phyloP scores from a whole-genome alignment of 2,113 vertebrate species.

The Lampris megalopsis region DNA sequence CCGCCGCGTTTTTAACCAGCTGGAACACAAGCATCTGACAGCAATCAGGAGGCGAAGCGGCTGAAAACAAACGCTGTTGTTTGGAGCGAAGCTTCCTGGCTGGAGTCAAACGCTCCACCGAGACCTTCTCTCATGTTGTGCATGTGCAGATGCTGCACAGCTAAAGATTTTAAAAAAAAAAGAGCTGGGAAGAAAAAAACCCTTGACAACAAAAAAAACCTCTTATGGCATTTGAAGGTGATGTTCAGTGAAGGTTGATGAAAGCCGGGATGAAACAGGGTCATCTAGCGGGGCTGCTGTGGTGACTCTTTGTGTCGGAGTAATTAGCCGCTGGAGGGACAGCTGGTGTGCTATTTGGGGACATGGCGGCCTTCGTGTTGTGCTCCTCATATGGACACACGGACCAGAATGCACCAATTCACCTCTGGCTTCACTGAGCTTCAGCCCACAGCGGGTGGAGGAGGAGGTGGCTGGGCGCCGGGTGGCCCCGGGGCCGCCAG shows the following conservation, averaged over 20 bases:
- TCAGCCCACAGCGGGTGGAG: constrained; percentile 19
- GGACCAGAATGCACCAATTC: no score
- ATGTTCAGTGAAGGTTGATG: not conserved
- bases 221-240: not conserved
- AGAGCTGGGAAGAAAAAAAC: constrained; percentile 3
- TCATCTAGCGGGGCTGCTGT: no score
- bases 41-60: constrained; percentile 87
- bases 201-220: constrained; percentile 2
- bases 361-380: no score
- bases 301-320: no score
- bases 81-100: constrained; percentile 89
- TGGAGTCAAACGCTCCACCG: constrained; percentile 89
- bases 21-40: constrained; percentile 92
- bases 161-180: constrained; percentile 48
- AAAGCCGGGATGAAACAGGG: no score
- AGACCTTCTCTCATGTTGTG: constrained; percentile 87
- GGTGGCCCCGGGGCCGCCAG: constrained; percentile 39
- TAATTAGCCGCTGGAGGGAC: not conserved
- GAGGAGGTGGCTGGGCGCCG: constrained; percentile 55
- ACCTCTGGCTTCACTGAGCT: constrained; percentile 56
- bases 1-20: constrained; percentile 68
- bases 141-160: constrained; percentile 81
- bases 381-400: constrained; percentile 41
- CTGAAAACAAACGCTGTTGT: constrained; percentile 90
- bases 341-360: constrained; percentile 31